These are phyloP conservation scores for Catonia carolina DNA, from an alignment of 2,888 invertebrate species.

Conservation along the genomic window DNA sequence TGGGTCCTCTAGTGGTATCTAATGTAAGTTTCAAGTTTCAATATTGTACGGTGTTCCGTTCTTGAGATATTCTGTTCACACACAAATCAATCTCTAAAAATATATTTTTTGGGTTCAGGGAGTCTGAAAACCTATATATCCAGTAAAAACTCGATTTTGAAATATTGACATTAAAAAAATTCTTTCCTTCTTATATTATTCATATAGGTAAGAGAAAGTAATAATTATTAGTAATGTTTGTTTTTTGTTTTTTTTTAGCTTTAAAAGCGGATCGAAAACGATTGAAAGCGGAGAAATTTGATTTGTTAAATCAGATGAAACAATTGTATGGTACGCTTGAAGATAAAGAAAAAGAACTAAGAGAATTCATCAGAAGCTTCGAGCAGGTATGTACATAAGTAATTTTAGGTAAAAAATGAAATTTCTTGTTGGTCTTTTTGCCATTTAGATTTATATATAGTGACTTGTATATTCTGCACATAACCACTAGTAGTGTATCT, in stretches of 20 bases:
- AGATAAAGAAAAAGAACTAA: conserved; percentile 87
- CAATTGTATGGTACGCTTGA: conserved; percentile 89
- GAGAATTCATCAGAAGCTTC: conserved; percentile 91
- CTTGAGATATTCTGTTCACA: too few relatives aligned
- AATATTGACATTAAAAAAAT: too few relatives aligned
- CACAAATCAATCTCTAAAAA: too few relatives aligned
- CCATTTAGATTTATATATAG: conserved; percentile 24
- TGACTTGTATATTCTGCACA: conserved; percentile 8
- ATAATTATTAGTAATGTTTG: not conserved
- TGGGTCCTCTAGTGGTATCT: too few relatives aligned
- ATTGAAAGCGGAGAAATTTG: conserved; percentile 87
- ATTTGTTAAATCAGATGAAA: conserved; percentile 89
- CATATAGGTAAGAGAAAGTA: too few relatives aligned
- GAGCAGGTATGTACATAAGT: conserved; percentile 66
- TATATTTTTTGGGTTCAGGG: too few relatives aligned
- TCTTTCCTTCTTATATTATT: too few relatives aligned
- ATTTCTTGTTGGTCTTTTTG: conserved; percentile 41
- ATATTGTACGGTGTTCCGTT: too few relatives aligned
- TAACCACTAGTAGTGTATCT: too few relatives aligned
- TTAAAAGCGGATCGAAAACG: conserved; percentile 85
- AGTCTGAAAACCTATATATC: too few relatives aligned
- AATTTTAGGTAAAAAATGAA: conserved; percentile 34
- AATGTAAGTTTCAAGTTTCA: too few relatives aligned
- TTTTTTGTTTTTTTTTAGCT: conserved; percentile 47
- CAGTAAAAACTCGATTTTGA: too few relatives aligned